Evolutionary conservation across 2,113 vertebrate genomes (phyloP).

Genomic region (Chlorocebus sabaeus): DNA sequence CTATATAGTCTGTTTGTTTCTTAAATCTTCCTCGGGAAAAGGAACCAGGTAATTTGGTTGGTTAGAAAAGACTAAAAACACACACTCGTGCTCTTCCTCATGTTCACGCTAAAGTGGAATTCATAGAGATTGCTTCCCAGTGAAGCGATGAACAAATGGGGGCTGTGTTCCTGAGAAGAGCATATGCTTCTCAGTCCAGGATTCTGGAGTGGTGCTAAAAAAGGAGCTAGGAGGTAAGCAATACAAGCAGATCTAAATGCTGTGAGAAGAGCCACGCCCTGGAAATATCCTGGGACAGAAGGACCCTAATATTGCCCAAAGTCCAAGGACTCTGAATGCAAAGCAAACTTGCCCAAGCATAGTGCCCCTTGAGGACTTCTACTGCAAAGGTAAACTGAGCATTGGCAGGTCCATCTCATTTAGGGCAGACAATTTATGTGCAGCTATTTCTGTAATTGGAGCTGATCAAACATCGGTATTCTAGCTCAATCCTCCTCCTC

Average conservation of each 20-base stretch:
- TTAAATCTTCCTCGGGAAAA: not conserved
- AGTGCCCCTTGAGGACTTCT: constrained; percentile 7
- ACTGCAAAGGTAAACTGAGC: constrained; percentile 20
- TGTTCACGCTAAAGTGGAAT: not conserved
- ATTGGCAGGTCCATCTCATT: constrained; percentile 9
- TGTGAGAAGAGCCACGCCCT: not conserved
- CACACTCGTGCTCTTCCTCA: not conserved
- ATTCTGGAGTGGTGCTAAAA: not conserved
- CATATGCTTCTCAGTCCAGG: not conserved
- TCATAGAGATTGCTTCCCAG: not conserved
- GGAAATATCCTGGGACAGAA: not conserved
- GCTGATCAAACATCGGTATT: not conserved
- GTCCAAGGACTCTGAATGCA: not conserved
- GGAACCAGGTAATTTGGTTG: not conserved
- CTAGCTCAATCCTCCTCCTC: not conserved
- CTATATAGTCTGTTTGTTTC: not conserved
- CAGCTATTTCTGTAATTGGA: constrained; percentile 29
- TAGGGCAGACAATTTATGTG: constrained; percentile 36
- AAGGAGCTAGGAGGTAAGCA: not conserved
- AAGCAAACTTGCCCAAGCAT: not conserved
- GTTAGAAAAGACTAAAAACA: not conserved
- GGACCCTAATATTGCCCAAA: not conserved
- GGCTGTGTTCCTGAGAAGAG: not conserved
- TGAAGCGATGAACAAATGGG: constrained; percentile 1
- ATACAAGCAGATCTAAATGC: not conserved